Evolutionary conservation across 2,888 invertebrate species (phyloP).

Genomic region (Allacma fusca): DNA sequence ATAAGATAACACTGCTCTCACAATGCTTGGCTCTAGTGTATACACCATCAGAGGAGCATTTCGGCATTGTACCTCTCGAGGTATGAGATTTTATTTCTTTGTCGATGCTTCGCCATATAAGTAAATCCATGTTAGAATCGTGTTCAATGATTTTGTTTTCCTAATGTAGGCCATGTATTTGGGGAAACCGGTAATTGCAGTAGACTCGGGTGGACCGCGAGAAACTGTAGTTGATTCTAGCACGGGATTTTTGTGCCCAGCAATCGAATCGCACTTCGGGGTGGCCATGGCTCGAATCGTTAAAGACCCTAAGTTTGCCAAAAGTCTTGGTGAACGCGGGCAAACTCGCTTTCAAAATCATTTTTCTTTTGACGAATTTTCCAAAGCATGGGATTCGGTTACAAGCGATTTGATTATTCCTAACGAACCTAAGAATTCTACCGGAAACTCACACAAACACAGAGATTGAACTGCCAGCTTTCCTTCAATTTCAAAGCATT

Average conservation of each 20-base stretch:
- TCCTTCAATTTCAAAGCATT: too few species aligned
- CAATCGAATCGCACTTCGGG: constrained; percentile 76
- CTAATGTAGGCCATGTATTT: constrained; percentile 82
- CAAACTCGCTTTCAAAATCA: constrained; percentile 76
- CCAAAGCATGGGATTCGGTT: constrained; percentile 71
- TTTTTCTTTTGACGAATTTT: constrained; percentile 86
- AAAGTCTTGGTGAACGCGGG: constrained; percentile 79
- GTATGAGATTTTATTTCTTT: constrained; percentile 43
- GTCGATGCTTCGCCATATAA: background rate
- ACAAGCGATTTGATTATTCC: constrained; percentile 51
- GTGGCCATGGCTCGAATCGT: constrained; percentile 77
- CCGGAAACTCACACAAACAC: background rate
- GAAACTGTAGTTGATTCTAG: constrained; percentile 85
- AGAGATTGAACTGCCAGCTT: background rate
- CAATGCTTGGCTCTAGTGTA: constrained; percentile 84
- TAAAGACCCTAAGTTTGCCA: constrained; percentile 70
- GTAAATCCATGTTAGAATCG: too few species aligned
- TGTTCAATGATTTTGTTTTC: constrained; percentile 5
- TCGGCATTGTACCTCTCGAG: constrained; percentile 98
- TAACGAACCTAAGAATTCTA: background rate
- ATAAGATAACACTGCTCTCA: constrained; percentile 83
- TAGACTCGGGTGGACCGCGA: constrained; percentile 92
- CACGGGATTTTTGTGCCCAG: constrained; percentile 82
- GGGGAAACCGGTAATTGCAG: constrained; percentile 91
- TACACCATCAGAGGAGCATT: constrained; percentile 97